phyloP scores from a whole-genome alignment of 2,888 invertebrate species.

The Pherbina coryleti region DNA sequence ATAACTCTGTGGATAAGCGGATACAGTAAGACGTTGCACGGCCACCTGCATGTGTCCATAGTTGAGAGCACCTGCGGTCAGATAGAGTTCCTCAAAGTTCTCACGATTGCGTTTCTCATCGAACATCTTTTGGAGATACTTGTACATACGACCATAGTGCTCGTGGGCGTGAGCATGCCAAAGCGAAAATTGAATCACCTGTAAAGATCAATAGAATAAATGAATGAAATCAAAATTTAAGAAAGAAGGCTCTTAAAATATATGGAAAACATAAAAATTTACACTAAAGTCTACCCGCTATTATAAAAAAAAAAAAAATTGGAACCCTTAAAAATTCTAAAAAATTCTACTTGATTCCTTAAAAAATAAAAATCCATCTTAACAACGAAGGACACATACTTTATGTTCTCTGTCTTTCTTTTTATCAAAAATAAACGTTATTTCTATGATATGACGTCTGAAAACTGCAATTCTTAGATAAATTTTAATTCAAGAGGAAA shows the following conservation, averaged over 20 bases:
- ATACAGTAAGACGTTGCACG: constrained; percentile 61
- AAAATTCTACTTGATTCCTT: too few relatives aligned
- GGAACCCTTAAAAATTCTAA: too few relatives aligned
- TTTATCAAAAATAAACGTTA: too few relatives aligned
- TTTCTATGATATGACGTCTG: too few relatives aligned
- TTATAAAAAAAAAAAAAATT: too few relatives aligned
- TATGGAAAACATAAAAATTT: constrained; percentile 6
- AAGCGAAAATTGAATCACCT: constrained; percentile 82
- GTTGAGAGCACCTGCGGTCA: constrained; percentile 59
- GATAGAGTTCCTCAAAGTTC: constrained; percentile 68
- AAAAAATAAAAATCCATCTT: too few relatives aligned
- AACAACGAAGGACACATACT: too few relatives aligned
- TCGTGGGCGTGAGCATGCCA: constrained; percentile 85
- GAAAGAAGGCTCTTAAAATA: constrained; percentile 24
- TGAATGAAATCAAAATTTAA: constrained; percentile 17
- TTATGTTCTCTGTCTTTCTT: too few relatives aligned
- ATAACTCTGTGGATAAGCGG: constrained; percentile 65
- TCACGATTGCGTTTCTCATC: constrained; percentile 87
- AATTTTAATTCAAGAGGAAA: too few relatives aligned
- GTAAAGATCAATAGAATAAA: constrained; percentile 39
- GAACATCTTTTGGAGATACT: constrained; percentile 79
- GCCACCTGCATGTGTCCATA: constrained; percentile 62
- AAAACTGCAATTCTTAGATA: too few relatives aligned
- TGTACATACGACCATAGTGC: constrained; percentile 86
- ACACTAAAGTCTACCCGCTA: too few relatives aligned